These are phyloP conservation scores for Hemicrepidius hirtus DNA, from an alignment of 2,888 invertebrate genomes.

Conservation along the genomic window DNA sequence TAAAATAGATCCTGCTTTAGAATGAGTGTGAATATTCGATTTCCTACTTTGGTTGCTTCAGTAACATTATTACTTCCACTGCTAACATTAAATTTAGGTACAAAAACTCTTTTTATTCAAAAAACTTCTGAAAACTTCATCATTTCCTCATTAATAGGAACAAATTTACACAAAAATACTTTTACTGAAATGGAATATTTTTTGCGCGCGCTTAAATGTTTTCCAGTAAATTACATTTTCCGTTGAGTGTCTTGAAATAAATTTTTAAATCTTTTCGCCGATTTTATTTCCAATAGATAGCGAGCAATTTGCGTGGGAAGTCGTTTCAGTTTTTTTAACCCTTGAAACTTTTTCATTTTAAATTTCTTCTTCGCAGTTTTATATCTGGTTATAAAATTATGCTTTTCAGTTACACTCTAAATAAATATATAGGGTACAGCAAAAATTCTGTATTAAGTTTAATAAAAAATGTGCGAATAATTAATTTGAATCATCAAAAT, in stretches of 20 bases:
- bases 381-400: not conserved
- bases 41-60: not conserved
- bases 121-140: too few relatives aligned
- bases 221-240: too few relatives aligned
- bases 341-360: not conserved
- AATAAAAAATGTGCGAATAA: too few relatives aligned
- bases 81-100: constrained; percentile 21
- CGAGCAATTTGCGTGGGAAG: not conserved
- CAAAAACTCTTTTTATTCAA: not conserved
- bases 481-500: too few relatives aligned
- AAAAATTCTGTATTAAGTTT: too few relatives aligned
- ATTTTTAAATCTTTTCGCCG: not conserved
- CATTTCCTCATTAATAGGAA: not conserved
- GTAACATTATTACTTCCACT: constrained; percentile 4
- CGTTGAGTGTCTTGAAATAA: not conserved
- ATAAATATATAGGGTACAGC: not conserved
- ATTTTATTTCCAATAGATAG: not conserved
- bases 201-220: not conserved
- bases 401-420: not conserved
- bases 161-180: not conserved
- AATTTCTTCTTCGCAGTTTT: not conserved
- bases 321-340: not conserved
- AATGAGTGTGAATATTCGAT: constrained; percentile 32
- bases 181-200: not conserved
- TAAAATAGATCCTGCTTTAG: constrained; percentile 7